These are phyloP conservation scores for Pogonognathellus flavescens DNA, from an alignment of 1,140 invertebrate species.

Conservation along the genomic window DNA sequence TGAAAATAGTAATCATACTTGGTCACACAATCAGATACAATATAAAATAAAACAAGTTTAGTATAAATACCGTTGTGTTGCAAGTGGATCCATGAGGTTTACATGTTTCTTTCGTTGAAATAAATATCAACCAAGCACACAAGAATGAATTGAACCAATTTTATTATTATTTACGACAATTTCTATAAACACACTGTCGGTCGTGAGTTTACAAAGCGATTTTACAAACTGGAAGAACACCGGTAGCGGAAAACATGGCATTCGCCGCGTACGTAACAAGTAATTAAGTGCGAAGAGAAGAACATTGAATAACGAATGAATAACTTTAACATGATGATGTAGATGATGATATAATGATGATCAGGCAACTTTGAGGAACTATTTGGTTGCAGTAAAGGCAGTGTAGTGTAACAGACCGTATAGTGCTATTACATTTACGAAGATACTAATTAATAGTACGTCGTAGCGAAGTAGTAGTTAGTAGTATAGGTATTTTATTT, in stretches of 20 bases:
- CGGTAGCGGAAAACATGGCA: constrained; percentile 29
- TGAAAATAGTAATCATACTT: neutral
- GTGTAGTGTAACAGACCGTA: constrained; percentile 16
- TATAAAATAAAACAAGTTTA: constrained; percentile 26
- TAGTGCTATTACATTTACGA: constrained; percentile 9
- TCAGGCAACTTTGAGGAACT: constrained; percentile 47
- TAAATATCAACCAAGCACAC: neutral
- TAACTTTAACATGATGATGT: constrained; percentile 28
- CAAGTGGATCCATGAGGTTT: constrained; percentile 41
- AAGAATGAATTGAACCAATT: neutral
- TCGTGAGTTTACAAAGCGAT: neutral
- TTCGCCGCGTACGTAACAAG: neutral
- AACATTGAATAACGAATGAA: constrained; percentile 2
- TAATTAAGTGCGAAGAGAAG: constrained; percentile 35
- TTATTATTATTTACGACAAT: neutral
- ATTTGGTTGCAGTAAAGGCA: constrained; percentile 50
- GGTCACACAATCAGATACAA: constrained; percentile 10
- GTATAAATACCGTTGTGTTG: constrained; percentile 31
- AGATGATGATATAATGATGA: constrained; percentile 16
- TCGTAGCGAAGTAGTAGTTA: neutral
- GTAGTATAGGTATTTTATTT: constrained; percentile 19
- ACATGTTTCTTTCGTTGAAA: constrained; percentile 13
- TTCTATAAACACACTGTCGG: no score
- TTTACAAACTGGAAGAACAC: constrained; percentile 16
- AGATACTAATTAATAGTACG: neutral